Percentiles rank a stretch among this genome's conserved stretches.
Conservation (phyloP, 2,113 vertebrate species). For the Caretta caretta region DNA sequence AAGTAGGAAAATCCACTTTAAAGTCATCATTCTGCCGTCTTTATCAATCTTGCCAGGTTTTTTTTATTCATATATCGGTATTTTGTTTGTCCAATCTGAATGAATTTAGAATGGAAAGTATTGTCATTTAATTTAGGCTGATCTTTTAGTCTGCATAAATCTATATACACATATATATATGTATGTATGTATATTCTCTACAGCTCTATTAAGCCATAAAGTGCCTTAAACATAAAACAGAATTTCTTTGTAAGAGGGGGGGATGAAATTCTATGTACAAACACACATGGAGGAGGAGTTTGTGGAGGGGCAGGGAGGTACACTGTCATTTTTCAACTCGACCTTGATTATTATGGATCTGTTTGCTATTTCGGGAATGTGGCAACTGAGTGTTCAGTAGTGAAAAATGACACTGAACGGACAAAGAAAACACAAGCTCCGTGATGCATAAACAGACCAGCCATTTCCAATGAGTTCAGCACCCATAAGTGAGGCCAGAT, state of each 20-base stretch:
- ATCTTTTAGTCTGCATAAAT: slow-evolving; percentile 47
- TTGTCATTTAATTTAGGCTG: slow-evolving; percentile 67
- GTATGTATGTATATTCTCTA: not conserved
- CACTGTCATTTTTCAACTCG: not conserved
- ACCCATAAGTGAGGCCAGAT: not conserved
- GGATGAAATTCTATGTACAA: not conserved
- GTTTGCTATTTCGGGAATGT: not conserved
- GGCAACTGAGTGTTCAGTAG: not conserved
- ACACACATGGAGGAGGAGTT: not conserved
- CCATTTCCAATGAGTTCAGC: not conserved
- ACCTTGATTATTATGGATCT: not conserved
- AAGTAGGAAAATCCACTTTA: slow-evolving; percentile 78
- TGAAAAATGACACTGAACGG: not conserved
- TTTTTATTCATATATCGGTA: slow-evolving; percentile 58
- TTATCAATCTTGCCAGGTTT: slow-evolving; percentile 77
- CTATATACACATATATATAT: not conserved
- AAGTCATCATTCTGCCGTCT: slow-evolving; percentile 71
- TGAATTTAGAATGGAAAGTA: slow-evolving; percentile 61
- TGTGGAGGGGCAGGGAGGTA: not conserved
- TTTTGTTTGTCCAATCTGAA: slow-evolving; percentile 75
- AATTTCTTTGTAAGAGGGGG: not conserved
- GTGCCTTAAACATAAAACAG: not conserved
- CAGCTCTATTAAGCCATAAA: slow-evolving; percentile 31
- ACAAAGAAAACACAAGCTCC: not conserved
- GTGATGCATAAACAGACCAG: not conserved